Conservation (phyloP, 1,140 invertebrate species). For the Chironomus tepperi region DNA sequence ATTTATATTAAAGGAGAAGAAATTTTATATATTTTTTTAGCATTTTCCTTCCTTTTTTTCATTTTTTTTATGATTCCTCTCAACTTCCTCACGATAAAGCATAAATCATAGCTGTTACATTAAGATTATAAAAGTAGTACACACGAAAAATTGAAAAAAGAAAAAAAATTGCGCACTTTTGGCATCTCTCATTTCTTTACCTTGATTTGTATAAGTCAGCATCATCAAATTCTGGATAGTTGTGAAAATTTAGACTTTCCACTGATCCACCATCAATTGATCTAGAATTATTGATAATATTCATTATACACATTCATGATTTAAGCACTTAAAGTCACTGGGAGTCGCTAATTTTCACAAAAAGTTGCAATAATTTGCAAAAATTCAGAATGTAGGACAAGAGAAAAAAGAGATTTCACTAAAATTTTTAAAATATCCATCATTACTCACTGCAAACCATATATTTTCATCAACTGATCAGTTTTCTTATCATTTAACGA, state of each 20-base stretch:
- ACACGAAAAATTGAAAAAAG: not conserved
- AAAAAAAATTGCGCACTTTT: constrained; percentile 7
- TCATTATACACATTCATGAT: not conserved
- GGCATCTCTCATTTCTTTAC: not conserved
- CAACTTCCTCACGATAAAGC: not conserved
- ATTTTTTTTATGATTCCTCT: not conserved
- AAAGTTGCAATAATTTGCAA: not conserved
- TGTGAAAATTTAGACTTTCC: constrained; percentile 18
- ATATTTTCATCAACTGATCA: constrained; percentile 22
- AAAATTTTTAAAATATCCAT: not conserved
- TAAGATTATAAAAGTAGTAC: not conserved
- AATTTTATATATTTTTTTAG: not conserved
- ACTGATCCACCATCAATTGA: constrained; percentile 11
- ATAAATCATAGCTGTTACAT: not conserved
- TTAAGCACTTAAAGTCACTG: not conserved
- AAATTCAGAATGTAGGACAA: not conserved
- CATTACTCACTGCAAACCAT: constrained; percentile 21
- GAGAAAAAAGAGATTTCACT: not conserved
- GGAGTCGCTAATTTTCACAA: not conserved
- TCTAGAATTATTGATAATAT: not conserved
- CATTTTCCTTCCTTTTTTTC: not conserved
- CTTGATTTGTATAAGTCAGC: constrained; percentile 14
- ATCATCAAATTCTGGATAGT: constrained; percentile 19
- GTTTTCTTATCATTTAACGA: constrained; percentile 20
- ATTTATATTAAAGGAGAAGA: not conserved